Conservation (phyloP, 2,888 invertebrate species). For the Tipula vernalis region DNA sequence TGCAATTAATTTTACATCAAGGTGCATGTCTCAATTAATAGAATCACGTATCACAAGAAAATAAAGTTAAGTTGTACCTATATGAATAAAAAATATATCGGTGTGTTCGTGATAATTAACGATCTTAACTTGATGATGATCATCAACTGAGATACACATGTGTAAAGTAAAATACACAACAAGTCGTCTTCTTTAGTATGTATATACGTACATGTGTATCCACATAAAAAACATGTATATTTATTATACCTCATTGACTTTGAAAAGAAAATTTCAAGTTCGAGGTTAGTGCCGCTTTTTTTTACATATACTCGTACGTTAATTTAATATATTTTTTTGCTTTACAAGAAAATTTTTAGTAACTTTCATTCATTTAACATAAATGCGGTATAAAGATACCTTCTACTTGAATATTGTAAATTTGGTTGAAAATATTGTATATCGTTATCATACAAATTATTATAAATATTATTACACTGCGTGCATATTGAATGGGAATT, state of each 20-base stretch:
- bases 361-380: conserved; percentile 4
- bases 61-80: background rate
- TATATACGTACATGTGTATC: background rate
- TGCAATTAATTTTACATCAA: background rate
- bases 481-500: background rate
- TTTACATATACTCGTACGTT: background rate
- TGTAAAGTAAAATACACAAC: background rate
- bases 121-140: background rate
- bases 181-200: background rate
- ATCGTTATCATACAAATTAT: background rate
- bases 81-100: background rate
- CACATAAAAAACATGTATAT: too few relatives aligned
- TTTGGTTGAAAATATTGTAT: background rate
- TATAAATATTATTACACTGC: background rate
- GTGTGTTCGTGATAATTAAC: background rate
- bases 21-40: background rate
- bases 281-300: background rate
- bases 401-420: background rate
- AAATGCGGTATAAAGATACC: background rate
- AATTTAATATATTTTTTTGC: background rate
- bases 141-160: background rate
- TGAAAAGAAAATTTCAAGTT: conserved; percentile 4
- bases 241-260: background rate
- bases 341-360: background rate
- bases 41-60: background rate